Base-by-base conservation (phyloP, 2,888 invertebrate species). In the Drosophila greeni region DNA sequence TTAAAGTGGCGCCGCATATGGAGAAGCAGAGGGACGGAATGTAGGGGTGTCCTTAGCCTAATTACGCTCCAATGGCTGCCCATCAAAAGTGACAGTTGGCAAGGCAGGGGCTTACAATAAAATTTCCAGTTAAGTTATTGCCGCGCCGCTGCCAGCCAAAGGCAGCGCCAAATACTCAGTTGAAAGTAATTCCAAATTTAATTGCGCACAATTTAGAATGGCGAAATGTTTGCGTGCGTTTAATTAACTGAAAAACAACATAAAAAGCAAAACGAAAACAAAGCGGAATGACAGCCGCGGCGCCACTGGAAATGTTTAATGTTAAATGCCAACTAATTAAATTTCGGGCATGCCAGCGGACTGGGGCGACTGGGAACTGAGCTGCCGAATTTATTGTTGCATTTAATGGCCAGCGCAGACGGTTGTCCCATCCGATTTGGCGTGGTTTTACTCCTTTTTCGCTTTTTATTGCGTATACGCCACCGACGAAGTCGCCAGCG, bases 171-270 rank as follows among this genome's bases (percentile, higher is more conserved):
- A 45, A 65, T 80, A 66, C 66, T 82, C 72, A 72, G 72, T 82
- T 72, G 67, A 72, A 80, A 81, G 85, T 80, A 84, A 80, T 81
- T 81, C 67, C 70, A 75, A 84, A 82, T 82, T 81, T 81, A 84
- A 81, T 81, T 81, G 81, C 77, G 81, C 80, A 76, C 76, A 81
- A 81, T 81, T 81, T 82, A 84, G 85, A 80, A 69, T 64, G 77
- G 66, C 73, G 82, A 79, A 76, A 80, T 82, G 80, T 76, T 82
- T 82, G 80, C 80, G 84, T 84, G 77, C 68, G 85, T 82, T 81
- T 81, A 81, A 81, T 81, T 81, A 81, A 81, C 83, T 81, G 81
- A 72, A 81, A 84, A 84, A 84, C 54, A 83, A 81, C 76, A 74
- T 57, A 40, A 34, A 60, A 72, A 64, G 49, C 51, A 64, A 67